Conservation (phyloP, 2,113 vertebrate species). For the Bubo blakistoni region DNA sequence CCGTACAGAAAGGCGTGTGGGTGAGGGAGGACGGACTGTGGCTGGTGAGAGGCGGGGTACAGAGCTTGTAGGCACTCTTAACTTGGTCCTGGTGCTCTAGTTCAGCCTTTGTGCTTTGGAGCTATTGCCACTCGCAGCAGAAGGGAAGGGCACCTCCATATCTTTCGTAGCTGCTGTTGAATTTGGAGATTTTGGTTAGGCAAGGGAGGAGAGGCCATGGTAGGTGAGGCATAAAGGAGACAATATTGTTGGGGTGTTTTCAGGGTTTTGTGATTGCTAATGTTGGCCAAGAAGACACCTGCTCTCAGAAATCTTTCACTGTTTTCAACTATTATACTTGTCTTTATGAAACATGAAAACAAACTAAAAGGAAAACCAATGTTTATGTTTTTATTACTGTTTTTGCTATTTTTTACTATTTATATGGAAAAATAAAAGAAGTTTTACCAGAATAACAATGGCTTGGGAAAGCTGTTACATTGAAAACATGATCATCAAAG, state of each 20-base stretch:
- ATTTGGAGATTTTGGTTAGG: neutral
- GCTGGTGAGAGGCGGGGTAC: neutral
- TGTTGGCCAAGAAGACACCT: neutral
- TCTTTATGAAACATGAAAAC: neutral
- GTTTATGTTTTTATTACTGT: neutral
- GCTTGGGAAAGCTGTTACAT: neutral
- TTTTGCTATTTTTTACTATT: neutral
- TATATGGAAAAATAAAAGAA: fast-evolving
- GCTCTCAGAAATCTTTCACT: neutral
- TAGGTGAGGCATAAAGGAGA: neutral
- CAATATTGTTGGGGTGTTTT: neutral
- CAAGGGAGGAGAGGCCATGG: neutral
- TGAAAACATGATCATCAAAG: neutral
- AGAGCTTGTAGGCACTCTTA: neutral
- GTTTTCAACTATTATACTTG: neutral
- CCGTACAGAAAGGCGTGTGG: neutral
- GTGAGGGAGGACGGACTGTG: neutral
- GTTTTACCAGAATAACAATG: neutral
- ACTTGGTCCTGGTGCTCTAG: neutral
- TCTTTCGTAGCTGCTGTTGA: neutral
- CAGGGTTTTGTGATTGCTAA: neutral
- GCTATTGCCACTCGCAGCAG: too few relatives aligned
- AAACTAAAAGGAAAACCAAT: neutral
- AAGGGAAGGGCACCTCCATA: neutral
- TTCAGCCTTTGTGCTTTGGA: neutral